Conservation (phyloP, 2,113 vertebrate species). For the Recurvirostra avosetta region DNA sequence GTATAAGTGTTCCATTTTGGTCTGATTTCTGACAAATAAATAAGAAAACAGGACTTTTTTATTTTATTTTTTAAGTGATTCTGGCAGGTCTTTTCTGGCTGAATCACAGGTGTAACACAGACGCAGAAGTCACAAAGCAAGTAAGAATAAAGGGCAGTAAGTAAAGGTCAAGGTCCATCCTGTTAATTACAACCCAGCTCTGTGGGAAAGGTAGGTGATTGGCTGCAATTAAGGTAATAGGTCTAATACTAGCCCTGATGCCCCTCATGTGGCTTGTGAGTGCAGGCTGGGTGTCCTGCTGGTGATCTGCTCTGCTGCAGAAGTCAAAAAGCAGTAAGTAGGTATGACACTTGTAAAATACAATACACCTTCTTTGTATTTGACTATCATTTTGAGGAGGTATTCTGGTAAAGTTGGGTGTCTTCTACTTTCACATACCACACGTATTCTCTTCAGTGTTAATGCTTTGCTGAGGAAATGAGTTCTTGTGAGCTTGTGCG, state of each 20-base stretch:
- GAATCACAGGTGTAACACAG: neutral
- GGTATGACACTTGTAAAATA: fast-evolving
- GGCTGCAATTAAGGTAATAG: neutral
- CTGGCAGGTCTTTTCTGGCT: neutral
- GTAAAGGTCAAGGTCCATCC: neutral
- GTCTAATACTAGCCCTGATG: neutral
- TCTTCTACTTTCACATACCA: neutral
- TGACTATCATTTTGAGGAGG: neutral
- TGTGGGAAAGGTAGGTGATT: neutral
- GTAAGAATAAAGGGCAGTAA: neutral
- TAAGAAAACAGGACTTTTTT: neutral
- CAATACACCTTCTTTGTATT: neutral
- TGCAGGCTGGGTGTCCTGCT: neutral
- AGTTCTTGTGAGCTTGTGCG: neutral
- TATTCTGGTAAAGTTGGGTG: neutral
- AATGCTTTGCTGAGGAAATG: neutral
- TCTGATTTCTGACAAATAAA: neutral
- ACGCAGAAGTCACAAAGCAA: neutral
- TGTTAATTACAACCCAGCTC: neutral
- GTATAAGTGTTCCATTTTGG: neutral
- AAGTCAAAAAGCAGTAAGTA: neutral
- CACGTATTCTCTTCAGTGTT: neutral
- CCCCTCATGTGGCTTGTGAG: fast-evolving
- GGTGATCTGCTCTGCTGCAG: neutral
- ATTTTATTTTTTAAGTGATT: neutral